Conservation (phyloP, 2,113 vertebrate genomes). For the Pontoporia blainvillei region DNA sequence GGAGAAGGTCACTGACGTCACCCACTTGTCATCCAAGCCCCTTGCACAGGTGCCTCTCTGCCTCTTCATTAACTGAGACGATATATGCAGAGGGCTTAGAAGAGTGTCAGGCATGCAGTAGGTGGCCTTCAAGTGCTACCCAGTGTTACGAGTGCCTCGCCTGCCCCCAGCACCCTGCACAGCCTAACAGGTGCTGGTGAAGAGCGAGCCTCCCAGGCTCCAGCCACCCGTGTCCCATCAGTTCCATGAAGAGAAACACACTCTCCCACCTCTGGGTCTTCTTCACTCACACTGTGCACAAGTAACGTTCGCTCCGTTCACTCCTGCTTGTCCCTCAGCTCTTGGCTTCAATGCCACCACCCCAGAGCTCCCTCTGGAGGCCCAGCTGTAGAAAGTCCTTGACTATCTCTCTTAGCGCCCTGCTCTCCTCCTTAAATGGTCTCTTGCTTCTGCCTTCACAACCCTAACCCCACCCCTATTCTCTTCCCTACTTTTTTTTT, state of each 20-base stretch:
- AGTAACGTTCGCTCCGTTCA: rapidly evolving
- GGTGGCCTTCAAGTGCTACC: background rate
- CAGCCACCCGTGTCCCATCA: rapidly evolving
- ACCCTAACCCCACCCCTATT: too few relatives aligned
- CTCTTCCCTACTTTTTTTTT: background rate
- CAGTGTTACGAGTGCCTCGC: background rate
- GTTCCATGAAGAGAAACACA: rapidly evolving
- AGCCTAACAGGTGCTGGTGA: background rate
- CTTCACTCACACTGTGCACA: too few relatives aligned
- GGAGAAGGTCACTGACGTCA: background rate
- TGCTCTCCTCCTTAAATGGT: too few relatives aligned
- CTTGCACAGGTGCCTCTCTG: background rate
- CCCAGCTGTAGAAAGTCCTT: background rate
- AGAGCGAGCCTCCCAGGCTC: background rate
- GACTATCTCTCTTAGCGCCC: rapidly evolving
- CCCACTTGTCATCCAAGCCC: background rate
- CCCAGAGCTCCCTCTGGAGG: too few relatives aligned
- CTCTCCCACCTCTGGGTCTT: too few relatives aligned
- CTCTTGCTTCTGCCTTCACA: background rate
- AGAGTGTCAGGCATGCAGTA: rapidly evolving
- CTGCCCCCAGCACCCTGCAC: rapidly evolving
- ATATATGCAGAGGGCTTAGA: background rate
- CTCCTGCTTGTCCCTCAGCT: background rate
- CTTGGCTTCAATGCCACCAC: rapidly evolving
- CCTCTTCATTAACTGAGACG: background rate